phyloP scores from a whole-genome alignment of 2,888 invertebrate genomes.

The Caradrina kadenii region DNA sequence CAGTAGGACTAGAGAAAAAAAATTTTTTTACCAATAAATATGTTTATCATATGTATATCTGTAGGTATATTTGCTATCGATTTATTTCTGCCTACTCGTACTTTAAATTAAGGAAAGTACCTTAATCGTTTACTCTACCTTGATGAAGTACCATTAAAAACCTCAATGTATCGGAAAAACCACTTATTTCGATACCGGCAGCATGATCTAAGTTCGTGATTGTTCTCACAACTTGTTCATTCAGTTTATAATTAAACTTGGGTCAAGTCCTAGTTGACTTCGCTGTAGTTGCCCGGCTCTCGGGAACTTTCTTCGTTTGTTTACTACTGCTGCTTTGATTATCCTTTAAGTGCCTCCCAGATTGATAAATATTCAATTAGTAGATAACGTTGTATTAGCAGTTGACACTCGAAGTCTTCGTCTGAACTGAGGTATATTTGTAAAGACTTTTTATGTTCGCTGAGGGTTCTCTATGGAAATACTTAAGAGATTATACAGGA shows the following conservation, averaged over 20 bases:
- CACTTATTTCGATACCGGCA: constrained; percentile 71
- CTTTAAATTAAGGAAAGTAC: too few relatives aligned
- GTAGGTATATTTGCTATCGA: too few relatives aligned
- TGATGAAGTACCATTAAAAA: constrained; percentile 38
- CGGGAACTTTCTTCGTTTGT: constrained; percentile 84
- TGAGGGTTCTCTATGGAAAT: not conserved
- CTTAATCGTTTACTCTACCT: too few relatives aligned
- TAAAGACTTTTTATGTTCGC: not conserved
- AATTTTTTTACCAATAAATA: too few relatives aligned
- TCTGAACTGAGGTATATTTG: not conserved
- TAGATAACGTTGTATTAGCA: constrained; percentile 44
- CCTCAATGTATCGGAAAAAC: constrained; percentile 63
- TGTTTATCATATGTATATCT: too few relatives aligned
- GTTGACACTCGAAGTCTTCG: constrained; percentile 30
- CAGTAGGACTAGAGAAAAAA: too few relatives aligned
- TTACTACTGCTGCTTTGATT: constrained; percentile 80
- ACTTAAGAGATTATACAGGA: too few relatives aligned
- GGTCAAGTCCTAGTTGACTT: constrained; percentile 85
- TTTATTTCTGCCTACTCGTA: too few relatives aligned
- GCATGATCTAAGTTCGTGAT: constrained; percentile 81
- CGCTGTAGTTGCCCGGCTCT: constrained; percentile 76
- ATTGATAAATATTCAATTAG: constrained; percentile 76
- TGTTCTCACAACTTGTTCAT: constrained; percentile 81
- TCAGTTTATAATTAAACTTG: constrained; percentile 88
- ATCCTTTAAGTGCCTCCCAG: constrained; percentile 76